Conservation (phyloP, 2,797 vertebrate genomes). For the Acipenser oxyrinchus region DNA sequence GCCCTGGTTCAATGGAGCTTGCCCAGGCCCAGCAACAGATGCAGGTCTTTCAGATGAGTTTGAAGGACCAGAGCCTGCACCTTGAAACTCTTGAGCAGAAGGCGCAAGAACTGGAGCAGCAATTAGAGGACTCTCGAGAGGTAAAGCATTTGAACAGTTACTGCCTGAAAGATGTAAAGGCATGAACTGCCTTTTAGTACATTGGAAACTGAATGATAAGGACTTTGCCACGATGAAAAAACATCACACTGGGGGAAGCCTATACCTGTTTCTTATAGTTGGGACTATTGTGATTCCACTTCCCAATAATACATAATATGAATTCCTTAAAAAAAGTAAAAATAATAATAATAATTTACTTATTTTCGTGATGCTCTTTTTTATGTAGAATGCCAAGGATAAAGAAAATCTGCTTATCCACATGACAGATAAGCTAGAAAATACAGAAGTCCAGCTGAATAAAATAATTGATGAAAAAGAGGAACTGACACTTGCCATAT, state of each 20-base stretch:
- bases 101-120: background rate
- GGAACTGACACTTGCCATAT: slow-evolving; percentile 14
- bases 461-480: slow-evolving; percentile 34
- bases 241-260: too few relatives aligned
- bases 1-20: slow-evolving; percentile 35
- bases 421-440: slow-evolving; percentile 28
- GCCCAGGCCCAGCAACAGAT: slow-evolving; percentile 34
- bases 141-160: slow-evolving; percentile 19
- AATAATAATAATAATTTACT: too few relatives aligned
- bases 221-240: too few relatives aligned
- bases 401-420: slow-evolving; percentile 33
- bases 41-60: slow-evolving; percentile 22
- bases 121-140: slow-evolving; percentile 35
- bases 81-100: slow-evolving; percentile 35
- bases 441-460: slow-evolving; percentile 12
- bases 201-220: too few relatives aligned
- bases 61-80: slow-evolving; percentile 33
- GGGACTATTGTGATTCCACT: too few relatives aligned
- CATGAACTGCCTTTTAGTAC: too few relatives aligned
- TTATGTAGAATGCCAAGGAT: slow-evolving; percentile 39
- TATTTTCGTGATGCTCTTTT: slow-evolving; percentile 1
- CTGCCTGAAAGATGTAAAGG: too few relatives aligned
- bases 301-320: too few relatives aligned
- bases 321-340: too few relatives aligned
- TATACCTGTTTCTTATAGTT: too few relatives aligned